Evolutionary conservation across 2,797 vertebrate species (phyloP), one percentile per base, ranked within the genome.

Genomic region (Tachyglossus aculeatus): DNA sequence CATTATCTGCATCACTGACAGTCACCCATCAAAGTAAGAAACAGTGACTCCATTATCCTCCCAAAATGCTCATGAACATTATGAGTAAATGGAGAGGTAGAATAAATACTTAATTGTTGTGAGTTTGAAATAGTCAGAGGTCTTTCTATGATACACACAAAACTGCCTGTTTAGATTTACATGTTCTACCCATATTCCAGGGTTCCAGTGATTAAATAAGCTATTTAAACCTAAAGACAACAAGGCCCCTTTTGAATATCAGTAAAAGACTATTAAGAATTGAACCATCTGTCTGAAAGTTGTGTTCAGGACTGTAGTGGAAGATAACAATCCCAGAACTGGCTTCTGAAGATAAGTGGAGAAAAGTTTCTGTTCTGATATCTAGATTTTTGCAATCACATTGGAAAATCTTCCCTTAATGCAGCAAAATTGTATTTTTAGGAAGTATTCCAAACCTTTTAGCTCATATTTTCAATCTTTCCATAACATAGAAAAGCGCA

Each of bases 1-100:
- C 48, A 54, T 73, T 60, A 78, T 73, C 65, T 60, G 52, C 77
- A 76, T 62, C 37, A 21, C 66, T 78, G 71, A 78, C 77, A 66
- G 66, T 73, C 81, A 74, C 74, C 80, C 51, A 80, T 73, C 79
- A 82, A 78, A 82, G 36, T 19, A 71, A 57, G 48, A 53, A 71
- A 57, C 22, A n/a, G 62, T 60, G 74, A 40, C 25, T 73, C 77
- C 36, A 39, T 66, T 67, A 53, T 32, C 62, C 43, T 78, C 13
- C 58, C 62, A 62, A 31, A 43, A 48, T 67, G 68, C 84, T 47
- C 32, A 37, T 52, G 43, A 75, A 68, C 61, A 41, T 50, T 25
- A 36, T 34, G 36, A 60, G 43, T 53, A 57, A 82, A 70, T 36
- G 50, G 57, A 73, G 58, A 54, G 57, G 37, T n/a, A 67, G 54